Evolutionary conservation across 1,140 invertebrate genomes (phyloP), one percentile per base, ranked within the genome.

Genomic region (Pissodes strobi): DNA sequence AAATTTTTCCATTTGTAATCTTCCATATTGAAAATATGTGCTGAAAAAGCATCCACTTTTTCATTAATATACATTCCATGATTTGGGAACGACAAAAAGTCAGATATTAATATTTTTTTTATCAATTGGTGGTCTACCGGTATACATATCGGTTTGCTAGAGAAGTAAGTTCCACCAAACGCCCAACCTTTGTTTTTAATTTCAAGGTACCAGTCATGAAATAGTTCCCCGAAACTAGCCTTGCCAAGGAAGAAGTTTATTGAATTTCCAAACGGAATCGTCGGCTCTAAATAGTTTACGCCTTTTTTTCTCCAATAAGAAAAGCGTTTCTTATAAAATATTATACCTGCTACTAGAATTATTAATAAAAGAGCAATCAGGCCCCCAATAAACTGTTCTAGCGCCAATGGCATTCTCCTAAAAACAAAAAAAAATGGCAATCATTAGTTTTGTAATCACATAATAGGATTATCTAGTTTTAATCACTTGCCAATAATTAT

Each of bases 71-170:
- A 82, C 38, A 83, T 73, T 62, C 82, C 81, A 2, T 79, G 77
- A 64, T 83, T 80, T 45, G 79, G 71, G 59, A 87, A 87, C 67
- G 79, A 73, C 9, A 79, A 71, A 66, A 87, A 87, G 67, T 87
- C 84, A 22, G 80, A 83, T 0, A 80, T 73, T 0, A 86, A 70
- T 39, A 87, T 79, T 17, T 76, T 38, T 60, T 78, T 78, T 2
- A 83, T 77, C 10, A 85, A 69, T 67, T 82, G 76, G 2, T 78
- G 79, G 72, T 85, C 81, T n/a, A 74, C 72, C 0, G 82, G 66
- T 2, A 82, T 66, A 0, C 82, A 62, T 0, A 71, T 70, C n/a
- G 82, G 82, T 48, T 74, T 74, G 2, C 72, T 64, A 22, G 79
- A 73, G 10, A 74, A 74, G 61, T 79, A 82, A 9, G 78, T 69